A percentile compares a stretch with the other conserved stretches of the same genome.
Conservation (phyloP, 2,888 invertebrate genomes). For the Apantesis nais region DNA sequence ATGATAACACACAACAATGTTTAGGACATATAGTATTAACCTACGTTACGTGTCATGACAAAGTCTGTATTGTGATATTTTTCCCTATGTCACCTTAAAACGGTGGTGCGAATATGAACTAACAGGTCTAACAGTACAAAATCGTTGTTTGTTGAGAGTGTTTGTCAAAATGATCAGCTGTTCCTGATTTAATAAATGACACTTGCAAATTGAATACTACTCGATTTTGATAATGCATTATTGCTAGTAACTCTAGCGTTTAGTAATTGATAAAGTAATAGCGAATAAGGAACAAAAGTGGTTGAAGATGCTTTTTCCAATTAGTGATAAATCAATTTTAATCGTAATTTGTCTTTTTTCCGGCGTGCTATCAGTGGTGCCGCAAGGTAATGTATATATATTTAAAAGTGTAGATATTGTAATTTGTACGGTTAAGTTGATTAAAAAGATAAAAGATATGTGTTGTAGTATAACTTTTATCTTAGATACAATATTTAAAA, state of each 20-base stretch:
- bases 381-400: slow-evolving; percentile 34
- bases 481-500: no score
- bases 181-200: slow-evolving; percentile 20
- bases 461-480: neutral
- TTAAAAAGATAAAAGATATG: neutral
- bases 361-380: slow-evolving; percentile 16
- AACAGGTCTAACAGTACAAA: neutral
- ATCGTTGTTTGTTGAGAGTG: neutral
- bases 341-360: slow-evolving; percentile 22
- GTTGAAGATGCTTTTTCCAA: slow-evolving; percentile 22
- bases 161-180: slow-evolving; percentile 44
- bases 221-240: neutral
- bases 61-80: neutral
- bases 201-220: no score
- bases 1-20: neutral
- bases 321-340: slow-evolving; percentile 17
- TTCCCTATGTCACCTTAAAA: slow-evolving; percentile 9
- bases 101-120: neutral
- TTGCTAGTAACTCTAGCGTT: neutral
- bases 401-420: neutral
- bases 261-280: neutral
- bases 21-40: neutral
- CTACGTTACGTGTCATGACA: neutral
- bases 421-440: neutral
- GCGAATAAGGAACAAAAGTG: neutral